Base-by-base conservation (phyloP, 1,140 invertebrate species). In the Aphaenogaster floridana region DNA sequence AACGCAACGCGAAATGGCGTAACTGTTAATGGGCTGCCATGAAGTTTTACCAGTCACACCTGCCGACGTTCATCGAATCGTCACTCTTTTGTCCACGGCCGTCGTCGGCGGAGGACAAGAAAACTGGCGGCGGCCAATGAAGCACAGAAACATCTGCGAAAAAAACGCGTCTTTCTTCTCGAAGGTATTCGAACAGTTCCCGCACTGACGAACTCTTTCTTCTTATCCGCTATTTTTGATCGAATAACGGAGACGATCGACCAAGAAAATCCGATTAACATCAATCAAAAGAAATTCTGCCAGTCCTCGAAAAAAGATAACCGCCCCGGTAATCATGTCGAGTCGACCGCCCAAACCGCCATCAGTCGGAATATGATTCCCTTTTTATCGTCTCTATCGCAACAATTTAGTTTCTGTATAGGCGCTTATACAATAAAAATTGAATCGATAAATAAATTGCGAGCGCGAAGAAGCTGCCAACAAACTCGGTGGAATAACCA, bases 1-100 rank as follows among this genome's bases (percentile, higher is more conserved):
- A 72, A 74, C 36, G 28, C 48, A 13, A 48, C 66, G 45, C 76
- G 59, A 87, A 63, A 54, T 71, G 63, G 63, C 76, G 54, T 39
- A 48, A 84, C 54, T 72, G 90, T 80, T 87, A 91, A 91, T 89
- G 74, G 77, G 57, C 57, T 64, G 81, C 45, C 13, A 52, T 71
- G 36, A 69, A 87, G 79, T 90, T 90, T 88, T 77, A 80, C 79
- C 86, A 79, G 63, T 80, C 68, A 61, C 85, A 91, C 87, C 77
- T 90, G 90, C 45, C 64, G 57, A 83, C 61, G 81, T 59, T 63
- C 81, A 78, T 86, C 79, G 66, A 69, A 88, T 81, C 66, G 64
- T 61, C 50, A 45, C 11, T 59, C 72, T 76, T 87, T 87, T 84
- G 45, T 78, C 57, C 80, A 45, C 54, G 72, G 52, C 17, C n/a